A percentile compares a stretch with the other conserved stretches of the same genome.
Conservation (phyloP, 2,888 invertebrate species). For the Tenthredo notha region DNA sequence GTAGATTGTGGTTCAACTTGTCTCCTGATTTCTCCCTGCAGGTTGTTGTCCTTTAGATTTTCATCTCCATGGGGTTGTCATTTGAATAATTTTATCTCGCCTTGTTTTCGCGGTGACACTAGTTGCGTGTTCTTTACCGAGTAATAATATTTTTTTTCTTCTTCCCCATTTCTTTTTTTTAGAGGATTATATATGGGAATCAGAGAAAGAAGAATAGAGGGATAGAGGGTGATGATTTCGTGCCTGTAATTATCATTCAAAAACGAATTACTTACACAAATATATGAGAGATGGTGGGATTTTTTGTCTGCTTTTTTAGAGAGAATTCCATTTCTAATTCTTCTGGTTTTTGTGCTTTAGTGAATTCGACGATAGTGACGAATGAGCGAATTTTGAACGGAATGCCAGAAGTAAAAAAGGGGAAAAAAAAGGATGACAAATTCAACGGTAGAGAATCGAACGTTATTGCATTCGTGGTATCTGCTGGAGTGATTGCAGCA, state of each 20-base stretch:
- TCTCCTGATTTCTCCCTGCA: not conserved
- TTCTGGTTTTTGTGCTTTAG: not conserved
- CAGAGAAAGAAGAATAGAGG: not conserved
- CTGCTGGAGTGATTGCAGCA: not conserved
- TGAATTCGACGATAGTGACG: not conserved
- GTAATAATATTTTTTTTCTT: not conserved
- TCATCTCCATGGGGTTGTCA: not conserved
- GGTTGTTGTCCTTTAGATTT: not conserved
- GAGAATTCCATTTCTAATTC: not conserved
- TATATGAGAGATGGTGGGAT: not conserved
- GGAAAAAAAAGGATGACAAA: not conserved
- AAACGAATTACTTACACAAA: not conserved
- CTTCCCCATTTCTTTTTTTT: not conserved
- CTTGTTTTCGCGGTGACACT: constrained; percentile 27
- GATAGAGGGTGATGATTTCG: not conserved
- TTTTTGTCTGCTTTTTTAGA: not conserved
- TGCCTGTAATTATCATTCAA: not conserved
- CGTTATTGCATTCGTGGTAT: not conserved
- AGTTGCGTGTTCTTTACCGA: constrained; percentile 39
- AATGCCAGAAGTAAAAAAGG: not conserved
- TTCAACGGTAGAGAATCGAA: not conserved
- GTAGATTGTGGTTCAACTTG: not conserved
- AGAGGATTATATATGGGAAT: not conserved
- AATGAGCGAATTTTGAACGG: not conserved
- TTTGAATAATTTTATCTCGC: constrained; percentile 45